phyloP scores from a whole-genome alignment of 2,888 invertebrate genomes.

The Drosophila falleni region DNA sequence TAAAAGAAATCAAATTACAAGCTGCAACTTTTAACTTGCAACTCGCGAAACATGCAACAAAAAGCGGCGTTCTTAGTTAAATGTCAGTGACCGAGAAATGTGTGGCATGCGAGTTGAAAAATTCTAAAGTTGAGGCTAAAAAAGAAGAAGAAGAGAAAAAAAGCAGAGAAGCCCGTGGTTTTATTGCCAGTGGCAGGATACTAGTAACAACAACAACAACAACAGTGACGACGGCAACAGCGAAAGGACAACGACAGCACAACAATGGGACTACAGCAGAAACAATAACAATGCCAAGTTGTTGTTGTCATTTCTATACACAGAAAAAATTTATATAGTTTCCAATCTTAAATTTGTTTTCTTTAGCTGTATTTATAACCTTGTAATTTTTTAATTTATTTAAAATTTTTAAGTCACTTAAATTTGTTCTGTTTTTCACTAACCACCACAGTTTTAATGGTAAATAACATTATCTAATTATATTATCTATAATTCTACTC shows the following conservation, averaged over 20 bases:
- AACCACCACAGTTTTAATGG: no score
- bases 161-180: slow-evolving; percentile 44
- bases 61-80: slow-evolving; percentile 59
- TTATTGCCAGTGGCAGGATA: slow-evolving; percentile 75
- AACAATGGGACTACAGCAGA: slow-evolving; percentile 37
- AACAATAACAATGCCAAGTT: slow-evolving; percentile 27
- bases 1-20: slow-evolving; percentile 69
- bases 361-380: no score
- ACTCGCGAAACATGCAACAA: slow-evolving; percentile 52
- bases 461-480: no score
- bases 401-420: no score
- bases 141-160: slow-evolving; percentile 9
- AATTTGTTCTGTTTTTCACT: no score
- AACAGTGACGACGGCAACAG: slow-evolving; percentile 27
- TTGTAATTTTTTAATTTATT: no score
- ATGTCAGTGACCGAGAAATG: slow-evolving; percentile 80
- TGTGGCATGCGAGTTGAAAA: slow-evolving; percentile 61
- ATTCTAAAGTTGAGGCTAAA: slow-evolving; percentile 50
- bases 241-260: slow-evolving; percentile 45
- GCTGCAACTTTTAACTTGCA: slow-evolving; percentile 40
- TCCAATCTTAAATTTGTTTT: no score
- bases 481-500: no score
- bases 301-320: slow-evolving; percentile 16
- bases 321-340: no score
- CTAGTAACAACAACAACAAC: slow-evolving; percentile 39